Conservation (phyloP, 2,797 vertebrate species). For the Thunnus albacares region DNA sequence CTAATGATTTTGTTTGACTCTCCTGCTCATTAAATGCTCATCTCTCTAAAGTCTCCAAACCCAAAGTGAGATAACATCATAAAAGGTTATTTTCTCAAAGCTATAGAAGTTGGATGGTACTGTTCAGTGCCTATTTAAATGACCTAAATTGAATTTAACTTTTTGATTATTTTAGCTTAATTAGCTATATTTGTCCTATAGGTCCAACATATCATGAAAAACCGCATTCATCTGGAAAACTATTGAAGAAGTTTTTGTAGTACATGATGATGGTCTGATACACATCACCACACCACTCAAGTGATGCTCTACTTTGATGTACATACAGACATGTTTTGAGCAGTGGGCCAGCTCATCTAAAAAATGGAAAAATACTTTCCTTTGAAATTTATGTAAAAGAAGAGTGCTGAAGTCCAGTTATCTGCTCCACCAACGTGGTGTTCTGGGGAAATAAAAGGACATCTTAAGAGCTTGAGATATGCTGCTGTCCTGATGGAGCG, state of each 20-base stretch:
- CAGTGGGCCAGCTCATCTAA: constrained; percentile 29
- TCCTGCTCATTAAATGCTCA: not conserved
- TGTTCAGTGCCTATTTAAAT: not conserved
- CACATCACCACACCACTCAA: constrained; percentile 35
- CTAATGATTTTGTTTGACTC: not conserved
- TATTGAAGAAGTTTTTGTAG: not conserved
- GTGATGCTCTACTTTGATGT: constrained; percentile 64
- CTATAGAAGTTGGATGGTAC: not conserved
- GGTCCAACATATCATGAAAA: not conserved
- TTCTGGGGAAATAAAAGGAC: constrained; percentile 73
- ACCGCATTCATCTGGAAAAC: not conserved
- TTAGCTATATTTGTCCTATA: not conserved
- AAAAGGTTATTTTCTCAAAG: not conserved
- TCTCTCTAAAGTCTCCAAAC: not conserved
- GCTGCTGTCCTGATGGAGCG: constrained; percentile 73
- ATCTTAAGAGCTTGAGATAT: constrained; percentile 72
- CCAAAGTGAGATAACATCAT: no score
- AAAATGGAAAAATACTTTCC: constrained; percentile 54
- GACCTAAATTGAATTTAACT: not conserved
- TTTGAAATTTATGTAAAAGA: constrained; percentile 65
- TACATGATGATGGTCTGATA: constrained; percentile 26
- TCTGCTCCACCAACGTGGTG: constrained; percentile 43
- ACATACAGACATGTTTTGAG: constrained; percentile 45
- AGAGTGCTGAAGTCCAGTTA: constrained; percentile 43
- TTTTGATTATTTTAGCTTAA: not conserved